Conservation (phyloP, 2,888 invertebrate species). For the Danaus chrysippus region DNA sequence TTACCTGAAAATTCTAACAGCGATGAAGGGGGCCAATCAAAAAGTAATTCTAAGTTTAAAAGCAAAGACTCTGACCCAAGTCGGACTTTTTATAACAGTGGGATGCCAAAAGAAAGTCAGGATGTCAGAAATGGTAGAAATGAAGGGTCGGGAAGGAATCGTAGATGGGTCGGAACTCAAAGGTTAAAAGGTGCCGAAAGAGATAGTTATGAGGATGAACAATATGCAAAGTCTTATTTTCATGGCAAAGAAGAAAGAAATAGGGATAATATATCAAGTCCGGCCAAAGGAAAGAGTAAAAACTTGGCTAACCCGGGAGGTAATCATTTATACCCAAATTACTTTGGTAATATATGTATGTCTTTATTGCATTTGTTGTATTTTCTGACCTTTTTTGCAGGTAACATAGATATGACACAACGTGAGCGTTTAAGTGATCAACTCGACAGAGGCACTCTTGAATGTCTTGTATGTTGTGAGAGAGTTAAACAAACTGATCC, state of each 20-base stretch:
- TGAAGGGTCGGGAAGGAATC: constrained; percentile 49
- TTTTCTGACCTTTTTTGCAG: constrained; percentile 34
- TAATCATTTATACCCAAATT: not conserved
- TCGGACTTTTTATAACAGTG: constrained; percentile 66
- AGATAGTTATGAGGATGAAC: constrained; percentile 61
- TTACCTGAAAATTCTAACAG: constrained; percentile 33
- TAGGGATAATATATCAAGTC: constrained; percentile 48
- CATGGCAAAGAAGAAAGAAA: constrained; percentile 50
- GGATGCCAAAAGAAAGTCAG: constrained; percentile 56
- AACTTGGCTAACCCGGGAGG: constrained; percentile 40
- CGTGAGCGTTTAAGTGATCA: constrained; percentile 91
- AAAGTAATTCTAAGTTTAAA: constrained; percentile 52
- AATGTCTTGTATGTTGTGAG: constrained; percentile 97
- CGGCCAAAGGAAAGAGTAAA: constrained; percentile 48
- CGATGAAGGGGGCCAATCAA: constrained; percentile 52
- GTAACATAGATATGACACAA: constrained; percentile 83
- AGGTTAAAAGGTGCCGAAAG: constrained; percentile 52
- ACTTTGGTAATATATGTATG: not conserved
- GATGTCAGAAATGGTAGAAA: constrained; percentile 57
- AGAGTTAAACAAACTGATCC: constrained; percentile 87
- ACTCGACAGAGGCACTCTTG: constrained; percentile 88
- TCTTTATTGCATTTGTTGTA: not conserved
- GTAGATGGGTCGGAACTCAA: constrained; percentile 61
- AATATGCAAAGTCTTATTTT: constrained; percentile 61
- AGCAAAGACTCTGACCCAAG: constrained; percentile 56